Base-by-base conservation (phyloP, 1,140 invertebrate genomes). In the Hesperophylax magnus region DNA sequence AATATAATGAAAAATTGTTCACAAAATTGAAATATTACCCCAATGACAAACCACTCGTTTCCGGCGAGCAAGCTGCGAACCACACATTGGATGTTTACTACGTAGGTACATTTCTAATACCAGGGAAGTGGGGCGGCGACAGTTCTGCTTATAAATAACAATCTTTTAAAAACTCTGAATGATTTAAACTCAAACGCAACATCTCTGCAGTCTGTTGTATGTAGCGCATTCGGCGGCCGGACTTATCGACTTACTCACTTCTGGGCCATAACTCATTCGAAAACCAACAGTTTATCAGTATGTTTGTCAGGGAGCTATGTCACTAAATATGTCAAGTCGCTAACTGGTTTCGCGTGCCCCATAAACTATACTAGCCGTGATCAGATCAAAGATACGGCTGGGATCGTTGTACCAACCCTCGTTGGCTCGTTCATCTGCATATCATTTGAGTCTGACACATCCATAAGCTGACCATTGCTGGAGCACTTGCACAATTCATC, bases 231-330 rank as follows among this genome's bases (percentile, higher is more conserved):
- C 77, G 63, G 61, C 77, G 61, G 72, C 72, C 58, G 58, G 53
- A 39, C 27, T 75, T 60, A 31, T 75, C n/a, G 24, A 27, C 24
- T 67, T 31, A 60, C 27, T 56, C 24, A 72, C 56, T 53, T 18
- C 78, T n/a, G 54, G 27, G 18, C 34, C 2, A 75, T 80, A 80
- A 75, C 47, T 80, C 78, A 80, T 80, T 74, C 69, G 31, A 63
- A 80, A 75, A 80, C 78, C 78, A 80, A 80, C 78, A 80, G 78
- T 80, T 80, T 80, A 60, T 80, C 69, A 74, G 78, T 15, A 15
- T 39, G 67, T 53, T 61, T 74, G 78, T 79, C 78, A 79, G 78
- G 27, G 52, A 65, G 56, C 60, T 24, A 18, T 80, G 69, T 75
- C 78, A 75, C 69, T 80, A 80, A 75, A 75, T 75, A 80, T 80